Evolutionary conservation across 2,113 vertebrate genomes (phyloP).

Genomic region (Hyaena hyaena): DNA sequence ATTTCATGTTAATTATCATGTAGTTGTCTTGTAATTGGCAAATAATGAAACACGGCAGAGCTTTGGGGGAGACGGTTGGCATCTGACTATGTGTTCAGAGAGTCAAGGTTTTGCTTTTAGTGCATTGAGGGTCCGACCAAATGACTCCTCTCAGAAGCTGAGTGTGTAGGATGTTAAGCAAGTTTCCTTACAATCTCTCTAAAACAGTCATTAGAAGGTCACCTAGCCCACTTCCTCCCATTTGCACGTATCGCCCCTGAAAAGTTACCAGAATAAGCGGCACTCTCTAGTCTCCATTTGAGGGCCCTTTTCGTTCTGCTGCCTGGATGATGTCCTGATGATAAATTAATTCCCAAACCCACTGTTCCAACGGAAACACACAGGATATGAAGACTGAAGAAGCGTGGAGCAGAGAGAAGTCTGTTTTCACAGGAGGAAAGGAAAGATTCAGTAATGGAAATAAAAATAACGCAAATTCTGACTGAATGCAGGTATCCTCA

Average conservation of each 20-base stretch:
- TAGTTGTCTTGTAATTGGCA: conserved; percentile 45
- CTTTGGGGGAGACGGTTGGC: not conserved
- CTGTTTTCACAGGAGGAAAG: conserved; percentile 5
- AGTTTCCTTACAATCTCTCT: not conserved
- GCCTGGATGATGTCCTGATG: not conserved
- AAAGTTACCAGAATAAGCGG: not conserved
- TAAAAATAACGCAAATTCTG: not conserved
- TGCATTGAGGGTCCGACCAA: not conserved
- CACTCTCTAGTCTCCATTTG: not conserved
- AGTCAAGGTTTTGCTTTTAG: conserved; percentile 18
- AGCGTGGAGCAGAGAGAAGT: not conserved
- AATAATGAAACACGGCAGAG: conserved; percentile 39
- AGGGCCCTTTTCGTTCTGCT: conserved; percentile 30
- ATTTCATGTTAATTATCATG: conserved; percentile 41
- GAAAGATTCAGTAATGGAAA: not conserved
- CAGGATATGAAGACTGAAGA: not conserved
- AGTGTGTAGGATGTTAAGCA: not conserved
- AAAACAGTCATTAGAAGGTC: conserved; percentile 16
- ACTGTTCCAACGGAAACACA: conserved; percentile 38
- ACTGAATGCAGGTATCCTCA: not conserved
- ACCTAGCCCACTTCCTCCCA: not conserved
- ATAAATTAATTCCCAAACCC: conserved; percentile 36
- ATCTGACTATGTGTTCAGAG: conserved; percentile 41
- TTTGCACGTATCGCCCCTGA: not conserved
- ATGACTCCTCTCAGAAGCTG: not conserved